Evolutionary conservation across 1,140 invertebrate genomes (phyloP).

Genomic region (Drosophila takahashii): DNA sequence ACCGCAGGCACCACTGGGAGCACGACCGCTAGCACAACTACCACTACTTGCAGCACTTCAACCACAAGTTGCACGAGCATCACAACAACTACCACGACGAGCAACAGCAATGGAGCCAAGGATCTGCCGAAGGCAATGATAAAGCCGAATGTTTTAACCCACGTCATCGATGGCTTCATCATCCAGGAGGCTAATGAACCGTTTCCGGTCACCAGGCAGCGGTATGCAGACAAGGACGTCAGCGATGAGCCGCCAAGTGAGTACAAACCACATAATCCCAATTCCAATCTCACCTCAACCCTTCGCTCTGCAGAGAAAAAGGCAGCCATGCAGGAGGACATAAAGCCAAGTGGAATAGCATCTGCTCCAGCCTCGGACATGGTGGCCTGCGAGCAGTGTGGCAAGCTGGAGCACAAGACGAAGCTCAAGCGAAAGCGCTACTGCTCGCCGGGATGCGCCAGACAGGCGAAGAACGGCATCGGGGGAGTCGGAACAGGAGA

Average conservation of each 20-base stretch:
- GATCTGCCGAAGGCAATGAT: slow-evolving; percentile 96
- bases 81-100: slow-evolving; percentile 19
- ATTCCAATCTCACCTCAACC: background rate
- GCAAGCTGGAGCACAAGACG: slow-evolving; percentile 89
- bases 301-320: slow-evolving; percentile 80
- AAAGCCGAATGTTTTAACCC: slow-evolving; percentile 97
- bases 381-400: slow-evolving; percentile 92
- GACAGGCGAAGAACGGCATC: slow-evolving; percentile 58
- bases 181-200: slow-evolving; percentile 97
- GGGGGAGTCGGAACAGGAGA: slow-evolving; percentile 5
- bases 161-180: slow-evolving; percentile 98
- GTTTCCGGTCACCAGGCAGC: slow-evolving; percentile 91
- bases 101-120: slow-evolving; percentile 85
- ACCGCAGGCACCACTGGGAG: slow-evolving; percentile 2
- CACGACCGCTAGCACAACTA: slow-evolving; percentile 21
- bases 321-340: slow-evolving; percentile 77
- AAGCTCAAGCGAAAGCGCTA: slow-evolving; percentile 92
- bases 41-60: slow-evolving; percentile 14
- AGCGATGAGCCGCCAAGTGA: slow-evolving; percentile 89
- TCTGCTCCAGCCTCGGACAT: slow-evolving; percentile 80
- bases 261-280: slow-evolving; percentile 6
- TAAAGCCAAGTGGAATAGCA: slow-evolving; percentile 36
- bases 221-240: slow-evolving; percentile 85
- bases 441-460: slow-evolving; percentile 87
- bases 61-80: slow-evolving; percentile 27